A percentile compares a stretch with the other conserved stretches of the same genome.
Evolutionary conservation across 2,797 vertebrate species (phyloP).

Genomic region (Pteropus rufus): DNA sequence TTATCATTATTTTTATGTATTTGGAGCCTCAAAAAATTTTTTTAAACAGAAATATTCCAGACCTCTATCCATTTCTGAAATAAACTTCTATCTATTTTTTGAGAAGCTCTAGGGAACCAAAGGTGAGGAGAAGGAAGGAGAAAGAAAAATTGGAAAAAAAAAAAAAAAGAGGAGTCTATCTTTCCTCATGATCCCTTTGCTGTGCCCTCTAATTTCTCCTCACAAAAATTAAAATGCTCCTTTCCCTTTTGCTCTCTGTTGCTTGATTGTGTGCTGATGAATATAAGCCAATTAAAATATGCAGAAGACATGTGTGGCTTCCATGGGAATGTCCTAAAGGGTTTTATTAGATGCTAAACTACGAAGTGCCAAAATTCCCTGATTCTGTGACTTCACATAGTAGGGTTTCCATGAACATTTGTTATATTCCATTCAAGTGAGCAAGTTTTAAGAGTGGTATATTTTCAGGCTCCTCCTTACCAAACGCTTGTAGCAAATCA

Average conservation of each 20-base stretch:
- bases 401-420: neutral
- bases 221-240: neutral
- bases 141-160: neutral
- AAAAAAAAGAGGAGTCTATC: neutral
- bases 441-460: neutral
- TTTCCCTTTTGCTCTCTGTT: neutral
- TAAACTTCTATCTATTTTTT: neutral
- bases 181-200: neutral
- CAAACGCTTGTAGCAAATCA: neutral
- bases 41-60: neutral
- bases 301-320: neutral
- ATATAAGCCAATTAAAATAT: neutral
- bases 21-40: neutral
- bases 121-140: neutral
- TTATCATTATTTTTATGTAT: slow-evolving; percentile 28
- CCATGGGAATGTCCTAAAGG: neutral
- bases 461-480: neutral
- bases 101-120: neutral
- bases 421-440: neutral
- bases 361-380: neutral
- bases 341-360: neutral
- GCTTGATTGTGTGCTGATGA: neutral
- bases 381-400: neutral
- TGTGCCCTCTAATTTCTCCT: neutral
- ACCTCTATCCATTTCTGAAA: neutral